Conservation (phyloP, 1,140 invertebrate species). For the Pomacea maculata region DNA sequence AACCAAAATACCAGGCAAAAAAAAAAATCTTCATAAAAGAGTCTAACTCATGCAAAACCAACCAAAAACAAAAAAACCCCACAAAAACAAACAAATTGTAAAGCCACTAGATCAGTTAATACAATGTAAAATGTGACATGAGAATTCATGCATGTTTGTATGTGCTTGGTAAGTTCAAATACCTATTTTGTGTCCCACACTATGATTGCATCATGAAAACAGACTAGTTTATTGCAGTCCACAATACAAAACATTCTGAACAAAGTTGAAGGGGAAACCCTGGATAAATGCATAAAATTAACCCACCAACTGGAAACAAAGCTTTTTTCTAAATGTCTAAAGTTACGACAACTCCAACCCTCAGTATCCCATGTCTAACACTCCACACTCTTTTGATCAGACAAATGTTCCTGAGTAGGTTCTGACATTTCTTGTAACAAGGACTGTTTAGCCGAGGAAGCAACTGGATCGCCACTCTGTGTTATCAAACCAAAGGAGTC, state of each 20-base stretch:
- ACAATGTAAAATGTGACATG: too few species aligned
- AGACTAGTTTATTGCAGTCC: background rate
- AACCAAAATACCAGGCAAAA: too few species aligned
- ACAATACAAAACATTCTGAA: background rate
- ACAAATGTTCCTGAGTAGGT: background rate
- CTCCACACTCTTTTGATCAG: constrained; percentile 10
- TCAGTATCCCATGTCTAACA: background rate
- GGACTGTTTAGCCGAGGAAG: constrained; percentile 6
- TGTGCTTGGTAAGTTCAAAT: background rate
- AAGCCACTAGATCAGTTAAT: too few species aligned
- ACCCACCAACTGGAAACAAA: background rate
- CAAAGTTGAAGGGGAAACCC: too few species aligned
- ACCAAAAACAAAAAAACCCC: too few species aligned
- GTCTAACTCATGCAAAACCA: too few species aligned
- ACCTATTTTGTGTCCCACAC: background rate
- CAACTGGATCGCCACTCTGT: background rate
- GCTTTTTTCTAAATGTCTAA: background rate
- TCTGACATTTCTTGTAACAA: constrained; percentile 22
- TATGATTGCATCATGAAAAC: background rate
- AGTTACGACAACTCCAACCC: background rate
- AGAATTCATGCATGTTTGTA: background rate
- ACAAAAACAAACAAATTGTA: too few species aligned
- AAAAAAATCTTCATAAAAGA: too few species aligned
- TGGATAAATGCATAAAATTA: background rate
- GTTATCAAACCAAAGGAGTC: background rate